Evolutionary conservation across 2,113 vertebrate species (phyloP), one percentile per base, ranked within the genome.

Genomic region (Pholis gunnellus): DNA sequence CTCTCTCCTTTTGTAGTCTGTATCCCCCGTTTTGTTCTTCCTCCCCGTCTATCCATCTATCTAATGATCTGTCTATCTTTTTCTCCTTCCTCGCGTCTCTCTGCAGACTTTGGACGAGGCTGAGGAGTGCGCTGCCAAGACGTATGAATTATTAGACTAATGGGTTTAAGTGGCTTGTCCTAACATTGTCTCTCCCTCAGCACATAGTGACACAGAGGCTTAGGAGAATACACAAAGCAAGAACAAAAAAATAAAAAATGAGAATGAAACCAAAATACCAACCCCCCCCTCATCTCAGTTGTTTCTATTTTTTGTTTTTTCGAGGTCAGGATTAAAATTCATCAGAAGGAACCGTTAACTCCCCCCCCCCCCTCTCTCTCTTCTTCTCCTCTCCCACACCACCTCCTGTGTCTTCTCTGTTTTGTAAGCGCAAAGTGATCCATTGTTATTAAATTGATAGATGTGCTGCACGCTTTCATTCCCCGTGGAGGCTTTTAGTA

Each of bases 111-210:
- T 92, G 93, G 91, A 88, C 31, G 29, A 64, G 50, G 69, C 69
- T 48, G 78, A 89, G 88, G 84, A 88, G 59, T 74, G 31, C 34
- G 38, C 86, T 91, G 91, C 93, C 92, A 93, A 94, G 86, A 87
- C 65, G 59, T 90, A 90, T 95, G 89, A 94, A 93, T 93, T 94
- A 91, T 94, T 91, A 93, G 84, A 87, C 91, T 93, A 94, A 93
- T 94, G 89, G 87, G 90, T 87, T 94, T 94, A 95, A 94, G 92
- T 93, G 93, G 89, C 90, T 93, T 91, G 91, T 95, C 90, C 89
- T 89, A 88, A 91, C 91, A 93, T 90, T 91, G 91, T 94, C 89
- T 92, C 72, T 92, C 75, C 67, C 78, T 86, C 83, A 89, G 81
- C 83, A 80, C 60, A 78, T 42, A 78, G 74, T 54, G 57, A 54